Evolutionary conservation across 2,888 invertebrate genomes (phyloP), one percentile per base, ranked within the genome.

Genomic region (Hirtodrosophila alboralis): DNA sequence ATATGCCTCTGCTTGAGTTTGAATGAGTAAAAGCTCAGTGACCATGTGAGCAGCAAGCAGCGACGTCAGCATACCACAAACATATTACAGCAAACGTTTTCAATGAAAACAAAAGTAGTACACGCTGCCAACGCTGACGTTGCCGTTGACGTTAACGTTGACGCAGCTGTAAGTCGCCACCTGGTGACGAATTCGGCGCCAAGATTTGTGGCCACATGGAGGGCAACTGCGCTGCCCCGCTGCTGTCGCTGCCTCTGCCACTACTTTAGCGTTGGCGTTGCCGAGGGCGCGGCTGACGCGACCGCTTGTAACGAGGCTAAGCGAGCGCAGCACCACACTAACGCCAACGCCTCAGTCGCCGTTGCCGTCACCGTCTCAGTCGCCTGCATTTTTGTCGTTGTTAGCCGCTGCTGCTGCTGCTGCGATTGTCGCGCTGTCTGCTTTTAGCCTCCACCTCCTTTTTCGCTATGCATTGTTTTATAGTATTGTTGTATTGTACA

Each of bases 21-120:
- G 72, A 75, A 74, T 74, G 76, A 74, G 76, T 75, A 73, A 73
- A 83, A 80, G 81, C 81, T 86, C 86, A 86, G 84, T 83, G 86
- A 86, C 86, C 81, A 83, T 83, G 81, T 84, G 80, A 69, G 69
- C 72, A 72, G 79, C 85, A 49, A 36, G 40, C 61, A 38, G 56
- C 27, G 51, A 47, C 61, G 56, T 54, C 66, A 67, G 58, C 68
- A 57, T 61, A 76, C 75, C 83, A 68, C 78, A 86, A 84, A 77
- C 85, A 83, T 74, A 74, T 84, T 79, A 79, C 78, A 79, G 75
- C 83, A 84, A 79, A 84, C 80, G 84, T 80, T 81, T 81, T 84
- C 81, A 81, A 81, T 81, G 81, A 81, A 81, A 81, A 81, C 72
- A 81, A 81, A 81, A 81, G 81, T 81, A 81, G 81, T 81, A 81